phyloP scores from a whole-genome alignment of 2,113 vertebrate species.

The Vidua chalybeata region DNA sequence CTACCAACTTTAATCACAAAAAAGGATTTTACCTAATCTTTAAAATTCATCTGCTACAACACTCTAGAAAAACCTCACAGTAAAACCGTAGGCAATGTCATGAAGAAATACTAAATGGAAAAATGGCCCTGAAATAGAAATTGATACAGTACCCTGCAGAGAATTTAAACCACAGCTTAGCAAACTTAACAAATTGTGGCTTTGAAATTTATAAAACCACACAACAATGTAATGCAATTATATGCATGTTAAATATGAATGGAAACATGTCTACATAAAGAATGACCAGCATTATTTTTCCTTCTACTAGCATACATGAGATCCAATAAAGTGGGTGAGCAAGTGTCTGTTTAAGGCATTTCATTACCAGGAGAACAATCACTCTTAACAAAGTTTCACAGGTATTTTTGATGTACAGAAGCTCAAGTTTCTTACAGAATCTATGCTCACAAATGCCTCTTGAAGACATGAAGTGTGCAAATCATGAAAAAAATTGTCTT shows the following conservation, averaged over 20 bases:
- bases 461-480: not conserved
- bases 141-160: accelerated
- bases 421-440: not conserved
- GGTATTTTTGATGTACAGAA: not conserved
- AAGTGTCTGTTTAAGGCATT: not conserved
- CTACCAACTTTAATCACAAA: not conserved
- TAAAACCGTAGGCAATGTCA: not conserved
- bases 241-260: not conserved
- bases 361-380: not conserved
- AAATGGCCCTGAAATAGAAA: not conserved
- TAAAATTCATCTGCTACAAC: not conserved
- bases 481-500: not conserved
- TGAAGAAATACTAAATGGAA: not conserved
- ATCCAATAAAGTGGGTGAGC: not conserved
- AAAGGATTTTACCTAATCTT: not conserved
- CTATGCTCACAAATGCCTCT: not conserved
- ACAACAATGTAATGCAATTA: not conserved
- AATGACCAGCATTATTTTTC: not conserved
- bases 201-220: not conserved
- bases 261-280: not conserved
- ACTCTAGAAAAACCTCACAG: not conserved
- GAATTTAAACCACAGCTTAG: not conserved
- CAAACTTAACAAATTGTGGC: not conserved
- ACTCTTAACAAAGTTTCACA: not conserved
- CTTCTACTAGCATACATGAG: not conserved